These are phyloP conservation scores for Lates japonicus DNA, from an alignment of 2,797 vertebrate genomes.

Conservation along the genomic window DNA sequence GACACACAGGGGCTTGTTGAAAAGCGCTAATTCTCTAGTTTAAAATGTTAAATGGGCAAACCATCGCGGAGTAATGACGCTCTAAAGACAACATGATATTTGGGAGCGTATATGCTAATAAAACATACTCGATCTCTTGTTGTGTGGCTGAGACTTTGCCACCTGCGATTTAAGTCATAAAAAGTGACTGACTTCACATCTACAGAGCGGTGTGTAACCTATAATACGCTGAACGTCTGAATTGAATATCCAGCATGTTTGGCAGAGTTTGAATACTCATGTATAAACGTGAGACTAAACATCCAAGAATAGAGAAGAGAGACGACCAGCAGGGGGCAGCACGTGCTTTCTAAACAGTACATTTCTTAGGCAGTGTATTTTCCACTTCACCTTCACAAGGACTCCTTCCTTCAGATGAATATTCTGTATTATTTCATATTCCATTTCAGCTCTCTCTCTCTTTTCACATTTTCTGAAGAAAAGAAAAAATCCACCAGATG, in stretches of 20 bases:
- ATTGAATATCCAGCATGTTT: background rate
- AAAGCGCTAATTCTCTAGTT: no score
- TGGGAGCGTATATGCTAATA: no score
- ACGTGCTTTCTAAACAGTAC: constrained; percentile 29
- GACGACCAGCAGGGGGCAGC: constrained; percentile 74
- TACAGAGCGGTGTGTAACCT: background rate
- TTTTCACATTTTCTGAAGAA: background rate
- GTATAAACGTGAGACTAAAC: background rate
- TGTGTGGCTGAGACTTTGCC: background rate
- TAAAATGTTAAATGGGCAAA: no score
- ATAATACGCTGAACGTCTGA: background rate
- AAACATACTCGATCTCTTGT: no score
- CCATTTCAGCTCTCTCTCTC: background rate
- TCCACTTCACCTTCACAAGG: constrained; percentile 66
- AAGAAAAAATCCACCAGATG: background rate
- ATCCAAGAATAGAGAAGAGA: background rate
- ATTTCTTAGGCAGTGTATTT: constrained; percentile 12
- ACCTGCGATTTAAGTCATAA: background rate
- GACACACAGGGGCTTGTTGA: no score
- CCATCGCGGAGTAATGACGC: no score
- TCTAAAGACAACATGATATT: no score
- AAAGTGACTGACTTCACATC: background rate
- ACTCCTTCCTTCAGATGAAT: constrained; percentile 29
- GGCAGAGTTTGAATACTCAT: background rate
- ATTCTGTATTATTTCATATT: background rate